Conservation (phyloP, 1,140 invertebrate species). For the Bicyclus anynana region DNA sequence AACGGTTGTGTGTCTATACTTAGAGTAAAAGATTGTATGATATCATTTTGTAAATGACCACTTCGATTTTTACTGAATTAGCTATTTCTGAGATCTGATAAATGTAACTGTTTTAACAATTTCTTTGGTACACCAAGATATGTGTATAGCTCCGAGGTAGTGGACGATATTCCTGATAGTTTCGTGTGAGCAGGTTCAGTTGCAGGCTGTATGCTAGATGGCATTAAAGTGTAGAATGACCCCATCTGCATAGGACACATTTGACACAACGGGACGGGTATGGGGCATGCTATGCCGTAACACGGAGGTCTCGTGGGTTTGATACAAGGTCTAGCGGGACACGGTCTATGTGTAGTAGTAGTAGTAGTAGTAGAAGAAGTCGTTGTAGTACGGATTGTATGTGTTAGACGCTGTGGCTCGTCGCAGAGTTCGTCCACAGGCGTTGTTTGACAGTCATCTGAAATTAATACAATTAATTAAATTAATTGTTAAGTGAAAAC, state of each 20-base stretch:
- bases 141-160: constrained; percentile 30
- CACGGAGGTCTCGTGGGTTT: constrained; percentile 5
- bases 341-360: constrained; percentile 25
- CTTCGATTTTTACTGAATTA: too few relatives aligned
- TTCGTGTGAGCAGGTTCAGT: background rate
- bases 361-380: constrained; percentile 25
- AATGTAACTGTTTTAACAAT: constrained; percentile 20
- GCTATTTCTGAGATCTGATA: background rate
- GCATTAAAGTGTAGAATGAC: background rate
- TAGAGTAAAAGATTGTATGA: too few relatives aligned
- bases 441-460: constrained; percentile 33
- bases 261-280: constrained; percentile 16
- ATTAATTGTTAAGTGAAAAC: background rate
- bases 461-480: background rate
- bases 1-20: too few relatives aligned
- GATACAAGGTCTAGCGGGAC: constrained; percentile 26
- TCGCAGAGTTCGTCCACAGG: constrained; percentile 25
- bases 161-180: background rate
- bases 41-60: too few relatives aligned
- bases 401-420: constrained; percentile 12
- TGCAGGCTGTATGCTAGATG: background rate
- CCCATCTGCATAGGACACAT: constrained; percentile 20
- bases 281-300: constrained; percentile 10
- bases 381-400: constrained; percentile 17
- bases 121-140: constrained; percentile 49